Base-by-base conservation (phyloP, 1,140 invertebrate species). In the Drosophila sucinea region DNA sequence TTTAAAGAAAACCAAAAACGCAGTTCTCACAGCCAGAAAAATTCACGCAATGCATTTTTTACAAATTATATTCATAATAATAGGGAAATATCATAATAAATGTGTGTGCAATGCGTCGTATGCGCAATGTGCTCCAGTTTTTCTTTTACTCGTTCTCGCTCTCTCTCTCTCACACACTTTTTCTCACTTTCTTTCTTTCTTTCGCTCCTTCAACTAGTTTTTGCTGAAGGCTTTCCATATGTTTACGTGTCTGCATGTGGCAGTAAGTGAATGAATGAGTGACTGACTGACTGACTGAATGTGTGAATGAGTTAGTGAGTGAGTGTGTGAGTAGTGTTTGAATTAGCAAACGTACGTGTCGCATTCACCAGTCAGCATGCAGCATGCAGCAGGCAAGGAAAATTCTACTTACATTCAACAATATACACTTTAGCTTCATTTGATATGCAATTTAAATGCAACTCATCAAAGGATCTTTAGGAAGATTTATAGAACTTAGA, bases 101-200 rank as follows among this genome's bases (percentile, higher is more conserved):
- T 61, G 41, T 57, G 62, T 70, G 72, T 74, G 56, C 72, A 60
- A 56, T 55, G 61, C 71, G 71, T 73, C 72, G 60, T 70, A 73
- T 73, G 65, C 70, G 70, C 65, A 73, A 73, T 70, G 44, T 70
- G 54, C 32, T 38, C 11, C 8, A 60, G 38, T 60, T 32, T 62
- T 47, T 6, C 32, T 55, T 4, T 23, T 38, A 6, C 27, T 57
- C 10, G n/a, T 23, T 57, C 10, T n/a, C 35, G 3, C 35, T 38
- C 35, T 38, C 35, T 38, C 35, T 17, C 23, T 47, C 1, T 17
- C 5, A 17, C 2, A 3, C 10, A 3, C 1, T 30, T 10, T 38
- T 10, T 38, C 35, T 38, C 10, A 11, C 3, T 1, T 35, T 38
- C 11, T 11, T 38, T 11, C 11, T 10, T 38, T 2, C 1, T 38